A percentile compares a stretch with the other conserved stretches of the same genome.
Conservation (phyloP, 2,113 vertebrate species). For the Peucedramus taeniatus region DNA sequence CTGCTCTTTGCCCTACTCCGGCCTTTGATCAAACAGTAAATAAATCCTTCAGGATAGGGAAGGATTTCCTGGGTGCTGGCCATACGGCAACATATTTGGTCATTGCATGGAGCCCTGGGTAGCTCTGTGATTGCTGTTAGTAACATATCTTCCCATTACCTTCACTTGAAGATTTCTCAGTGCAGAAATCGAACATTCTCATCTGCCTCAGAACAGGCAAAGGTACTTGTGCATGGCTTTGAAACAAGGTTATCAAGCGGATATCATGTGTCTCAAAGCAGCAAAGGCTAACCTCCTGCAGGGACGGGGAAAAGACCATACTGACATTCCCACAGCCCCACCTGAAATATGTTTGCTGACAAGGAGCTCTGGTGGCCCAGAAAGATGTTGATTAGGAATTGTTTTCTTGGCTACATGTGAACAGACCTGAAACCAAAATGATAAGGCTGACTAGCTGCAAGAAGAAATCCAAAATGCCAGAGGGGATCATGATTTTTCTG, state of each 20-base stretch:
- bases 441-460: background rate
- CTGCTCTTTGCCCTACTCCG: background rate
- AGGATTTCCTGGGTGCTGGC: background rate
- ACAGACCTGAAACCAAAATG: background rate
- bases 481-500: background rate
- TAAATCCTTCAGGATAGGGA: background rate
- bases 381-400: background rate
- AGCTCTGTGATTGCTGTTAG: rapidly evolving
- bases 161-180: background rate
- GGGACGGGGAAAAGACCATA: background rate
- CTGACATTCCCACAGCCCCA: background rate
- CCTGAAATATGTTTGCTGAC: background rate
- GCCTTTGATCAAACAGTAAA: background rate
- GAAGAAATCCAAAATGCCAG: background rate
- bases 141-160: rapidly evolving
- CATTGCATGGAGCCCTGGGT: background rate
- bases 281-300: background rate
- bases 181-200: background rate
- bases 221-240: rapidly evolving
- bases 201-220: background rate
- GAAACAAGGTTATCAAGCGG: background rate
- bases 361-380: background rate
- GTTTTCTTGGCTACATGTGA: background rate
- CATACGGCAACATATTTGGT: background rate
- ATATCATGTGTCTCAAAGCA: background rate